Percentiles rank a stretch among this genome's conserved stretches.
Conservation (phyloP, 2,113 vertebrate species). For the Periophthalmus modestus region DNA sequence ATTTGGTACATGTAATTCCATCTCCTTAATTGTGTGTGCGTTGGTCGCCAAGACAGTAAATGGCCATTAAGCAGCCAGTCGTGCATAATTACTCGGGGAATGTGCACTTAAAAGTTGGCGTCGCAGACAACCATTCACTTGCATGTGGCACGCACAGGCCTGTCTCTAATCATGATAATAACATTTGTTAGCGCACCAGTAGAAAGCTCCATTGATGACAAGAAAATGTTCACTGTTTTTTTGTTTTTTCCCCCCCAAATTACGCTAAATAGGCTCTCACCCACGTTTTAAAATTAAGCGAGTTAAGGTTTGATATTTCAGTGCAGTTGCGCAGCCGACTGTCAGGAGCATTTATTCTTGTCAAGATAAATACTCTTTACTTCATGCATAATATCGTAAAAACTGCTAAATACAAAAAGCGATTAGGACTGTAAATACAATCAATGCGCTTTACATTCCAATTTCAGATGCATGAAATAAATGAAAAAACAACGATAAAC, state of each 20-base stretch:
- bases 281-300: slow-evolving; percentile 13
- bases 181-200: slow-evolving; percentile 24
- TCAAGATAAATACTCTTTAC: too few species aligned
- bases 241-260: slow-evolving; percentile 9
- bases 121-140: slow-evolving; percentile 37
- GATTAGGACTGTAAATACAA: too few species aligned
- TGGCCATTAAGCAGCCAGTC: slow-evolving; percentile 54
- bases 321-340: too few species aligned
- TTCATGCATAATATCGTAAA: too few species aligned
- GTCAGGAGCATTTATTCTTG: too few species aligned
- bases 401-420: too few species aligned
- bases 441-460: too few species aligned
- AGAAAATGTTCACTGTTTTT: slow-evolving; percentile 28
- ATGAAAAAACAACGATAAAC: too few species aligned
- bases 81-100: slow-evolving; percentile 58
- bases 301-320: background rate
- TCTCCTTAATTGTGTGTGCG: background rate
- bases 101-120: slow-evolving; percentile 58
- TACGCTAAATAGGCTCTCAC: slow-evolving; percentile 13
- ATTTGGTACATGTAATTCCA: slow-evolving; percentile 30
- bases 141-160: slow-evolving; percentile 16
- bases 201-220: slow-evolving; percentile 33
- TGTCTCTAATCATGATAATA: slow-evolving; percentile 37
- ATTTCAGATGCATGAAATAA: too few species aligned
- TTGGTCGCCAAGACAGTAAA: slow-evolving; percentile 12